Conservation (phyloP, 2,797 vertebrate genomes). For the Aldrovandia affinis region DNA sequence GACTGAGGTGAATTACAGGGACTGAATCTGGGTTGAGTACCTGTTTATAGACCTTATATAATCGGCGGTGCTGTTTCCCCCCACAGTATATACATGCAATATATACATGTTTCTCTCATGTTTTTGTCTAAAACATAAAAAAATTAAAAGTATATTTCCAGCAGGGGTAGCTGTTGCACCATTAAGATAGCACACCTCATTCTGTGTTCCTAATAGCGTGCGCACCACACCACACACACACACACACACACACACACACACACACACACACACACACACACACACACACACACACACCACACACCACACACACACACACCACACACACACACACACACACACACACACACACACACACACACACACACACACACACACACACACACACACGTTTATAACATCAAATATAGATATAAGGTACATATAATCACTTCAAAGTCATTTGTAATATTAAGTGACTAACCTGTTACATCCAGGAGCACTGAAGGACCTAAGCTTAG, state of each 20-base stretch:
- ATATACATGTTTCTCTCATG: no score
- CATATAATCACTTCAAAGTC: background rate
- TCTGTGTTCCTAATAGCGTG: background rate
- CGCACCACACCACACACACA: background rate
- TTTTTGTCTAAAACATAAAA: no score
- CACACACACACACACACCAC: background rate
- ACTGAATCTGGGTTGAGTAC: background rate
- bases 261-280: background rate
- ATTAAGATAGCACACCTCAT: background rate
- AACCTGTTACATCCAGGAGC: constrained; percentile 81
- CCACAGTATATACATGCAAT: no score
- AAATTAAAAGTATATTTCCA: background rate
- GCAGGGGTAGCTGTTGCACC: constrained; percentile 22
- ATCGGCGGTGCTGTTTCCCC: no score
- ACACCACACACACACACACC: no score
- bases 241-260: background rate
- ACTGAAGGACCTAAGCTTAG: constrained; percentile 60
- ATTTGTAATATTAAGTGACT: background rate
- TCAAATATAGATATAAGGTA: no score
- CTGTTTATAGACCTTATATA: no score
- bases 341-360: background rate
- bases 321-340: background rate
- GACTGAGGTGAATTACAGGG: background rate
- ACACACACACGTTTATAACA: no score
- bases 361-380: background rate